Evolutionary conservation across 2,113 vertebrate species (phyloP).

Genomic region (Origma solitaria): DNA sequence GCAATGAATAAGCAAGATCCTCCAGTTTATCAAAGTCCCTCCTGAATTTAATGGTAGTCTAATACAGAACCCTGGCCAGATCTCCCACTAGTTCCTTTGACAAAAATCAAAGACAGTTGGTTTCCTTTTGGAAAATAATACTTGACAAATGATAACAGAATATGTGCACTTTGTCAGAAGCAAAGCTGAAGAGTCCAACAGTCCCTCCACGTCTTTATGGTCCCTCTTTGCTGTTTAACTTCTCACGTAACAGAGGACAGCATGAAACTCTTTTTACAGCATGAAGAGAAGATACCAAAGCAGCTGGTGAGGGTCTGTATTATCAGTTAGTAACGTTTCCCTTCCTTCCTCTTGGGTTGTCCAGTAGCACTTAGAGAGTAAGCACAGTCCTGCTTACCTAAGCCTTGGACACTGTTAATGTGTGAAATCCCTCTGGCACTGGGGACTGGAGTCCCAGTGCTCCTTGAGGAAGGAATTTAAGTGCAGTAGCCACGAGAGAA

Average conservation of each 20-base stretch:
- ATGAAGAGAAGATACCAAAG: neutral
- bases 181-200: neutral
- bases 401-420: neutral
- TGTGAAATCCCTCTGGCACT: neutral
- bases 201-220: neutral
- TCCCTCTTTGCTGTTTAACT: neutral
- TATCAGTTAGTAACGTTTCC: neutral
- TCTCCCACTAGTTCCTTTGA: neutral
- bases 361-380: neutral
- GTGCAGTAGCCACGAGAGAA: neutral
- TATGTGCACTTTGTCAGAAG: neutral
- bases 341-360: neutral
- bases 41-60: neutral
- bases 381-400: neutral
- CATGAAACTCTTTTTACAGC: neutral
- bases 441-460: neutral
- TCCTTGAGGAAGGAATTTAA: neutral
- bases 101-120: neutral
- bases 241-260: neutral
- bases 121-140: neutral
- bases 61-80: neutral
- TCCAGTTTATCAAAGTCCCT: neutral
- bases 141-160: neutral
- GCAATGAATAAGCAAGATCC: neutral
- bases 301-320: neutral